Evolutionary conservation across 2,113 vertebrate genomes (phyloP), one percentile per base, ranked within the genome.

Genomic region (Sinosuthora webbiana): DNA sequence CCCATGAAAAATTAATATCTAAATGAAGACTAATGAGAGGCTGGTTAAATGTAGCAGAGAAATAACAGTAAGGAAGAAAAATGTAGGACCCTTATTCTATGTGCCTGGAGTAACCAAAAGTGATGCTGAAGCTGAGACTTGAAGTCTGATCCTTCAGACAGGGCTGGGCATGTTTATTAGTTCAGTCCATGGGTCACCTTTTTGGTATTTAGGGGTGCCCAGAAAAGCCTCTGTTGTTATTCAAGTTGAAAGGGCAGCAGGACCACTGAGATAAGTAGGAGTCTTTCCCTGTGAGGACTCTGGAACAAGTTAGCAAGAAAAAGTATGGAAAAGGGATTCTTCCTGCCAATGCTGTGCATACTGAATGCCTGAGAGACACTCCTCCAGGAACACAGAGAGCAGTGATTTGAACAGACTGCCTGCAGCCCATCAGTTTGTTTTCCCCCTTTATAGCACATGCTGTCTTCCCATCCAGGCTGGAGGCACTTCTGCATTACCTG

Each of bases 1-100:
- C 49, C 42, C 63, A 49, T 81, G 90, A 94, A 95, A 90, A 95
- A 78, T 55, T n/a, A 93, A 24, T 88, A 86, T 93, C 71, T 77
- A 78, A 23, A n/a, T 88, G 82, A 91, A 92, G 68, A 50, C 64
- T 96, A 96, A 95, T 74, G 85, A 90, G 90, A 79, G 47, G 27
- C 50, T 81, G 71, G 17, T 63, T 80, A 88, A 94, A 95, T 15
- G 10, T 4, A 82, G 93, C 45, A 80, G 63, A 87, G 71, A 85
- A 96, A 74, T 80, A 93, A 76, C 9, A 75, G 63, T 21, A 49
- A 87, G 19, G 47, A 20, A 93, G 82, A 67, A 91, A 83, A 95
- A 77, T 28, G 85, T 57, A 86, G 35, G 75, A 47, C 24, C 19
- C 47, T 59, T 57, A 49, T 83, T 87, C 63, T 56, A 35, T 90